Conservation (phyloP, 2,113 vertebrate genomes). For the Corydoras sp. region DNA sequence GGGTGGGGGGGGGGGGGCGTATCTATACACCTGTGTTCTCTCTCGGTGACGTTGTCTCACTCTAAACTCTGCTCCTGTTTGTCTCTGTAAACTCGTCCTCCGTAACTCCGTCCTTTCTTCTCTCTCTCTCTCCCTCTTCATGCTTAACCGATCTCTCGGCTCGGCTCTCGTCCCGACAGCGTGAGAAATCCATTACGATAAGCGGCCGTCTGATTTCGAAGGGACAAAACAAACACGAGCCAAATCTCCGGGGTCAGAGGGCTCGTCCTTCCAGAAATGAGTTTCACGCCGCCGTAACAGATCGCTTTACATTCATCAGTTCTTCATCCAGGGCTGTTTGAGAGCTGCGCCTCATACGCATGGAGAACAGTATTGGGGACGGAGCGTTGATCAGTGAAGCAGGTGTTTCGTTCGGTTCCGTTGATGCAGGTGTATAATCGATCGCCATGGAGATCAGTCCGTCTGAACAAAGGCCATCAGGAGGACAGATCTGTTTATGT, state of each 20-base stretch:
- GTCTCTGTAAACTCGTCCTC: not conserved
- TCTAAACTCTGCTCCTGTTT: not conserved
- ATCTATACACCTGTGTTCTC: no score
- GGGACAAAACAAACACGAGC: not conserved
- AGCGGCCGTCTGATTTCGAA: slow-evolving; percentile 32
- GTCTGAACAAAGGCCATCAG: no score
- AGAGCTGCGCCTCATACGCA: no score
- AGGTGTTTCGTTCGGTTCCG: no score
- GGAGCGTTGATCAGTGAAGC: no score
- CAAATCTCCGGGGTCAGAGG: not conserved
- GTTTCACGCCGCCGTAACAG: slow-evolving; percentile 6
- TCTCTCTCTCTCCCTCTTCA: not conserved
- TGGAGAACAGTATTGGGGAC: no score
- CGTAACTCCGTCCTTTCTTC: not conserved
- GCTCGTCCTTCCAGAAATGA: slow-evolving; percentile 3
- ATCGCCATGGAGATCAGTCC: no score
- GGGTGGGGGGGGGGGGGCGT: not conserved
- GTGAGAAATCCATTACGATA: slow-evolving; percentile 40
- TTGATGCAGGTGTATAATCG: no score
- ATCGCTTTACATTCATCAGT: no score
- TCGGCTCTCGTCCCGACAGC: not conserved
- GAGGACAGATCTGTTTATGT: no score
- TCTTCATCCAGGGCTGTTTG: no score
- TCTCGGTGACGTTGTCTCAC: no score
- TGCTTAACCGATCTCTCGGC: not conserved